Evolutionary conservation across 1,140 invertebrate genomes (phyloP), one percentile per base, ranked within the genome.

Genomic region (Condylostylus longicornis): DNA sequence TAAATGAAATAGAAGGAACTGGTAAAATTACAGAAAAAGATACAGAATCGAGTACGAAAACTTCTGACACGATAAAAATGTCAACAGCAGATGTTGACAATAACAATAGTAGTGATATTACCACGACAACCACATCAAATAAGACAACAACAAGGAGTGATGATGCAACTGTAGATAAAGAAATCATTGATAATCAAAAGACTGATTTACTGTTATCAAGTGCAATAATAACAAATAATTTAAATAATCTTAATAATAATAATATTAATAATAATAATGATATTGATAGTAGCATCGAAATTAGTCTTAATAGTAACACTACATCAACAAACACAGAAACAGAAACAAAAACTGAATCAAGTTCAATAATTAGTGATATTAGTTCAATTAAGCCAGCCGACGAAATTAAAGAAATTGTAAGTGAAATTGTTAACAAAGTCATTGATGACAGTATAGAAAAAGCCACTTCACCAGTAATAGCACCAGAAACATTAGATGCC

Each of bases 381-480:
- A 27, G 25, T 27, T n/a, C 25, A 10, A 27, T 10, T 13, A 27
- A n/a, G n/a, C 4, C 33, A 5, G 8, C 17, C 30, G 8, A 8
- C 12, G 1, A 25, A 18, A 17, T 18, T 28, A 29, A 51, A 3
- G 54, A 58, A 15, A 54, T 58, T 35, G 52, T 58, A 0, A 54
- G 58, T 43, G 46, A 54, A 35, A 37, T 58, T 4, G 58, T 58
- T 18, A 54, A 54, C 21, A 47, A 53, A 40, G 50, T 53, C 17
- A 53, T 53, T 18, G 51, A 53, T 36, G 51, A 50, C 21, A 40
- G 14, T 15, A 14, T 21, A 34, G 7, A 5, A 10, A 5, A 20
- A n/a, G n/a, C 5, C 12, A 12, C 15, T 28, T 14, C 28, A 2
- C 33, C 20, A 33, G 36, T 43, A 25, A 42, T 38, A 9, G 41